Evolutionary conservation across 2,113 vertebrate species (phyloP).

Genomic region (Chelonoidis abingdonii): DNA sequence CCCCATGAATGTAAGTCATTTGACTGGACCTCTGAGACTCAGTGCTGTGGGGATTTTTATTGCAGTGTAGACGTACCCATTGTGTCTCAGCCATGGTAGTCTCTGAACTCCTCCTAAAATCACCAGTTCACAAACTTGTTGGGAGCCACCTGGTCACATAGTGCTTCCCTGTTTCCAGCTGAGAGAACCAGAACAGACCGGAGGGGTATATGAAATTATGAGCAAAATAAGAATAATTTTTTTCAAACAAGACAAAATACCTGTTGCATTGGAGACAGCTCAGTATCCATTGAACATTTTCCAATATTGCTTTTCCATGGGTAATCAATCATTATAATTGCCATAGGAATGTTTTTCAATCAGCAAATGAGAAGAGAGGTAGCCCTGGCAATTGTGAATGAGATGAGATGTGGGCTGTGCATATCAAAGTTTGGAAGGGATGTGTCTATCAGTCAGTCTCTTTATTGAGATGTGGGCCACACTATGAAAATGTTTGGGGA

Average conservation of each 20-base stretch:
- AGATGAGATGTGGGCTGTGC: background rate
- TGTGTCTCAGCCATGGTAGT: background rate
- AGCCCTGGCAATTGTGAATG: background rate
- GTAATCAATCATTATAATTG: rapidly evolving
- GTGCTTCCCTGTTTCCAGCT: background rate
- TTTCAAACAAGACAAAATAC: background rate
- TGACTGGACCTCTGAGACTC: background rate
- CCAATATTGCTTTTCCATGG: background rate
- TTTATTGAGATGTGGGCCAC: background rate
- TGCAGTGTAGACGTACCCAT: background rate
- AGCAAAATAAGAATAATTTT: too few species aligned
- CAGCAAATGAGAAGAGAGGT: background rate
- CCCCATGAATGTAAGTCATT: background rate
- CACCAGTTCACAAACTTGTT: background rate
- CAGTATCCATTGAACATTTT: background rate
- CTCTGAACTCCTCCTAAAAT: background rate
- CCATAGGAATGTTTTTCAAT: background rate
- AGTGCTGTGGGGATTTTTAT: background rate
- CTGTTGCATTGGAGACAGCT: rapidly evolving
- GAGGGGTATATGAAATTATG: too few species aligned
- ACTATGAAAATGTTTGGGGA: background rate
- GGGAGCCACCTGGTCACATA: background rate
- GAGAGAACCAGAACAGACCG: background rate
- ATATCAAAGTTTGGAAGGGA: background rate
- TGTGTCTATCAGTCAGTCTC: background rate